Percentiles rank a stretch among this genome's conserved stretches.
Evolutionary conservation across 64 coral and sea anemone genomes (phyloP).

Genomic region (Porites australiensis): DNA sequence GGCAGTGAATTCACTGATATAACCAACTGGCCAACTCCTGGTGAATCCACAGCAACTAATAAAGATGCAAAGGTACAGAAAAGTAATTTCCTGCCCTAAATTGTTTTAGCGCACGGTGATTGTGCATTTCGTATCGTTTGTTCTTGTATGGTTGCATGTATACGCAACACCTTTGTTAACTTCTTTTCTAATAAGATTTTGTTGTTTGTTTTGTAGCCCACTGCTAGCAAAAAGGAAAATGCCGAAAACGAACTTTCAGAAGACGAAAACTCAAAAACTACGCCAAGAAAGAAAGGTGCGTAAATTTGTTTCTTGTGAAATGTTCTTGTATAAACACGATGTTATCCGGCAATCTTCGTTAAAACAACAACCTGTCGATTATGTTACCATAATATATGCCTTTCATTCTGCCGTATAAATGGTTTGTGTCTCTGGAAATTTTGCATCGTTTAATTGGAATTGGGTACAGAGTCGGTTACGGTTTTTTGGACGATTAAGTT

Average conservation of each 20-base stretch:
- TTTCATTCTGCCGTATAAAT: conserved; percentile 30
- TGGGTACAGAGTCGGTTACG: neutral
- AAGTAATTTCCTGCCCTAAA: neutral
- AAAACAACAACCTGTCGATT: too few species aligned
- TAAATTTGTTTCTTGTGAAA: neutral
- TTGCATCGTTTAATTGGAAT: neutral
- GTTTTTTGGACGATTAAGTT: neutral
- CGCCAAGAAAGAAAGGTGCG: conserved; percentile 77
- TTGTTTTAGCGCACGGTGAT: neutral
- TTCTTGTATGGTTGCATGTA: neutral
- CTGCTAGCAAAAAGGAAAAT: conserved; percentile 67
- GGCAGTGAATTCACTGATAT: conserved; percentile 76
- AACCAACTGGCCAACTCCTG: conserved; percentile 75
- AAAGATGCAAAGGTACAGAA: conserved; percentile 31
- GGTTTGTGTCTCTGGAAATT: neutral
- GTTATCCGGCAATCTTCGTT: too few species aligned
- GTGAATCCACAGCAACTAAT: conserved; percentile 63
- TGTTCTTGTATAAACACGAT: conserved; percentile 23
- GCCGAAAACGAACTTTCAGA: conserved; percentile 60
- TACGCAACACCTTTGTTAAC: neutral
- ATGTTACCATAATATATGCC: too few species aligned
- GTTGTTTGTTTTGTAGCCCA: conserved; percentile 15
- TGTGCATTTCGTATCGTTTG: conserved; percentile 32
- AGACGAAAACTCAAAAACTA: conserved; percentile 64
- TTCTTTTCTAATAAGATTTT: neutral